Evolutionary conservation across 2,797 vertebrate genomes (phyloP).

Genomic region (Rhinophrynus dorsalis): DNA sequence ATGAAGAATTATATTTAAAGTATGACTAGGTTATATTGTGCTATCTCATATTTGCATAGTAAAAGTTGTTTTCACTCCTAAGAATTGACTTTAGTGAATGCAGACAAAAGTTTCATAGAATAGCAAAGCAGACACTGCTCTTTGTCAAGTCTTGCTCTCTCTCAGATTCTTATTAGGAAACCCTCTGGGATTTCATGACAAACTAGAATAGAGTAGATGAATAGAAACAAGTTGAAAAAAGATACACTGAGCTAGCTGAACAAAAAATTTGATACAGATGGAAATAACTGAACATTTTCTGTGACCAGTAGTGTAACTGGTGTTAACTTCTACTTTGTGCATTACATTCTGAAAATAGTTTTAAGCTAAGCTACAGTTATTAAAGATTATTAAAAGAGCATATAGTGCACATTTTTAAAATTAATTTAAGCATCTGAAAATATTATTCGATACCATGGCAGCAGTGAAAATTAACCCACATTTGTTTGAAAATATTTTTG

Average conservation of each 20-base stretch:
- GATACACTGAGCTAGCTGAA: constrained; percentile 14
- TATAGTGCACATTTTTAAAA: background rate
- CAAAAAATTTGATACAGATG: constrained; percentile 19
- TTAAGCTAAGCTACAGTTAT: background rate
- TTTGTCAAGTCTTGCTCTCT: constrained; percentile 13
- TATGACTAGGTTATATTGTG: background rate
- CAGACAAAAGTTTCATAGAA: constrained; percentile 21
- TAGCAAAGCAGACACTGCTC: background rate
- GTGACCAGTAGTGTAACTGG: constrained; percentile 14
- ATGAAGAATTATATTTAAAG: constrained; percentile 28
- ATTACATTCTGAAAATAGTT: background rate
- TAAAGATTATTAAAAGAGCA: background rate
- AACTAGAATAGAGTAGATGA: constrained; percentile 29
- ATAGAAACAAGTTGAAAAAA: constrained; percentile 26
- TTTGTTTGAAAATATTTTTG: no score
- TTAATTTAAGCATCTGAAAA: no score
- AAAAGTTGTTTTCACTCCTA: constrained; percentile 15
- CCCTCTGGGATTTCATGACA: constrained; percentile 26
- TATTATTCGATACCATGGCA: no score
- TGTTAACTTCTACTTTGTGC: constrained; percentile 1
- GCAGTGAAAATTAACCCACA: no score
- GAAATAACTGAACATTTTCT: background rate
- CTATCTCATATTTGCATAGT: constrained; percentile 1
- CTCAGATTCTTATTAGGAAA: constrained; percentile 21
- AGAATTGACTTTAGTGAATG: constrained; percentile 9